phyloP scores from a whole-genome alignment of 2,888 invertebrate genomes.

The Crioceris asparagi region DNA sequence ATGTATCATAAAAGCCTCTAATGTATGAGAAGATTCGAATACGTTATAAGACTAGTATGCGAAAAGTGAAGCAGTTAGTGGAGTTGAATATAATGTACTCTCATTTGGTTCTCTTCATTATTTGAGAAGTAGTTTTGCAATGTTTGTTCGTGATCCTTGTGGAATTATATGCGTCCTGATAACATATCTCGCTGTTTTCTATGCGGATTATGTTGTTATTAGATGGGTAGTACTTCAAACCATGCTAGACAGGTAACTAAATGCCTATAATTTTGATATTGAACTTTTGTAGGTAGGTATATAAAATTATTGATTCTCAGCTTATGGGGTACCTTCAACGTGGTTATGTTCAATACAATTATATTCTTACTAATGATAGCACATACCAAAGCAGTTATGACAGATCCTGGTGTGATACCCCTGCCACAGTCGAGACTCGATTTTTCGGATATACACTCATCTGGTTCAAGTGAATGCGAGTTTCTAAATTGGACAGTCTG shows the following conservation, averaged over 20 bases:
- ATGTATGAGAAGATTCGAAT: too few relatives aligned
- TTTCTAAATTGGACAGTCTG: constrained; percentile 70
- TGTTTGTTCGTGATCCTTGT: constrained; percentile 74
- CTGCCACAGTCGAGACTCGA: constrained; percentile 60
- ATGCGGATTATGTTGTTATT: constrained; percentile 80
- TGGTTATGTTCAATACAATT: constrained; percentile 66
- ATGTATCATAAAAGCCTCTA: too few relatives aligned
- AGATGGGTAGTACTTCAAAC: constrained; percentile 73
- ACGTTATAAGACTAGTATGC: too few relatives aligned
- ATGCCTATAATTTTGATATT: constrained; percentile 1
- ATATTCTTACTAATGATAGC: constrained; percentile 64
- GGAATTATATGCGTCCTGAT: constrained; percentile 71
- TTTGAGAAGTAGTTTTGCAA: too few relatives aligned
- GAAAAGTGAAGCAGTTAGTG: too few relatives aligned
- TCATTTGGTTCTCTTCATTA: too few relatives aligned
- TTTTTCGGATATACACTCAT: constrained; percentile 68
- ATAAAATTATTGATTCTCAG: constrained; percentile 40
- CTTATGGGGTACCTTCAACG: constrained; percentile 73
- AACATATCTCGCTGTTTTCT: constrained; percentile 69
- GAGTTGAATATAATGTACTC: too few relatives aligned
- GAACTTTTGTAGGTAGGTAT: neutral
- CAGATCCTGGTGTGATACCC: constrained; percentile 86
- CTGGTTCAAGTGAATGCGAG: constrained; percentile 42
- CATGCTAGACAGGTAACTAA: constrained; percentile 62
- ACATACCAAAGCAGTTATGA: constrained; percentile 74